Evolutionary conservation across 1,140 invertebrate genomes (phyloP), one percentile per base, ranked within the genome.

Genomic region (Polypedilum pembai): DNA sequence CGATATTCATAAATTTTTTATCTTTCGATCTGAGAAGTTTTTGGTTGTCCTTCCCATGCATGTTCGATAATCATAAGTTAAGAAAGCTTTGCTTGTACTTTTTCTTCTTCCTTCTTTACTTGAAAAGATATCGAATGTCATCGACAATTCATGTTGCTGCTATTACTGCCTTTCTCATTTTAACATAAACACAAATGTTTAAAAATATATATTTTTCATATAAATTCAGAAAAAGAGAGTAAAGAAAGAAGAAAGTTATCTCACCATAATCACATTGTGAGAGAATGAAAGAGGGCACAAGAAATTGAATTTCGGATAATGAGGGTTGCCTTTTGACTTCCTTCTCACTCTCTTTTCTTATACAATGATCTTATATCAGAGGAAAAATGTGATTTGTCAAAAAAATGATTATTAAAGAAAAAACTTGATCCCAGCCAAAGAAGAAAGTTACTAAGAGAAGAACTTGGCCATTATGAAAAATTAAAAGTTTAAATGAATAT

Each of bases 231-330:
- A 33, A n/a, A n/a, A n/a, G n/a, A n/a, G n/a, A 33, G 24, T 33
- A 33, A 33, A 33, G 24, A 33, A 33, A 33, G 24, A 56, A 12
- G 15, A 56, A 56, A 56, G 45, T 56, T 56, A 56, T 56, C 45
- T 56, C 45, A 56, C 45, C 45, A 56, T 56, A 56, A 56, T 56
- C 45, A 56, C 45, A 56, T 56, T 56, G 12, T 12, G 45, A n/a
- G 12, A 33, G 24, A 33, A 12, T 56, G 45, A 12, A 56, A 56
- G 45, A 56, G 45, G 45, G 45, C 45, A 56, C 45, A 56, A 56
- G 45, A 56, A 56, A 56, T 56, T 56, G 45, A 56, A 56, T 56
- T 56, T 56, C 15, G 45, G 45, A 56, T 56, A 56, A 56, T 56
- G 45, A 56, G 45, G 45, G 45, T 56, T 56, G 45, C 45, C n/a